Percentiles rank a stretch among this genome's conserved stretches.
Evolutionary conservation across 37 sponge, comb jelly and placozoan species (phyloP).

Genomic region (Amphimedon queenslandica): DNA sequence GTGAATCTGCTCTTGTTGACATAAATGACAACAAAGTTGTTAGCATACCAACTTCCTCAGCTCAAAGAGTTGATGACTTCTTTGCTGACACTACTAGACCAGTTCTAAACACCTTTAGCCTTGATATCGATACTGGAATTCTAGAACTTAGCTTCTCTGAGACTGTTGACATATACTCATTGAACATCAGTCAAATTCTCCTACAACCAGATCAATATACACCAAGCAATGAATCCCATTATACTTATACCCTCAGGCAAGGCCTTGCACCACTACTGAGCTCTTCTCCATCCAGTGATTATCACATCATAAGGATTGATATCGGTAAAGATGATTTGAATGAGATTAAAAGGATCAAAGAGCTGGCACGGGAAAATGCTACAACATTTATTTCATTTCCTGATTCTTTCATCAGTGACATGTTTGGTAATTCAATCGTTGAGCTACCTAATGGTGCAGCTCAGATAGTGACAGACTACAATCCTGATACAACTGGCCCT

Average conservation of each 20-base stretch:
- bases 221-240: background rate
- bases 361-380: constrained; percentile 48
- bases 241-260: constrained; percentile 41
- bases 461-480: constrained; percentile 25
- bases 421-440: constrained; percentile 55
- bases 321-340: constrained; percentile 73
- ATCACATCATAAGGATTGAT: constrained; percentile 30
- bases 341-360: constrained; percentile 64
- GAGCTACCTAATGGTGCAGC: constrained; percentile 36
- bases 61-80: constrained; percentile 40
- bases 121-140: constrained; percentile 59
- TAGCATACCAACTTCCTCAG: constrained; percentile 11
- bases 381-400: constrained; percentile 57
- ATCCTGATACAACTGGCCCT: constrained; percentile 57
- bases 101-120: constrained; percentile 23
- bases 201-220: constrained; percentile 42
- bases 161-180: constrained; percentile 63
- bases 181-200: constrained; percentile 57
- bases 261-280: constrained; percentile 35
- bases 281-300: constrained; percentile 37
- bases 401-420: constrained; percentile 50
- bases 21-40: constrained; percentile 78
- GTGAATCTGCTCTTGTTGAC: constrained; percentile 51
- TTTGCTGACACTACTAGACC: constrained; percentile 55
- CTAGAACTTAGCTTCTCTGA: constrained; percentile 72